These are phyloP conservation scores for Conops quadrifasciatus DNA, from an alignment of 2,888 invertebrate species.

Conservation along the genomic window DNA sequence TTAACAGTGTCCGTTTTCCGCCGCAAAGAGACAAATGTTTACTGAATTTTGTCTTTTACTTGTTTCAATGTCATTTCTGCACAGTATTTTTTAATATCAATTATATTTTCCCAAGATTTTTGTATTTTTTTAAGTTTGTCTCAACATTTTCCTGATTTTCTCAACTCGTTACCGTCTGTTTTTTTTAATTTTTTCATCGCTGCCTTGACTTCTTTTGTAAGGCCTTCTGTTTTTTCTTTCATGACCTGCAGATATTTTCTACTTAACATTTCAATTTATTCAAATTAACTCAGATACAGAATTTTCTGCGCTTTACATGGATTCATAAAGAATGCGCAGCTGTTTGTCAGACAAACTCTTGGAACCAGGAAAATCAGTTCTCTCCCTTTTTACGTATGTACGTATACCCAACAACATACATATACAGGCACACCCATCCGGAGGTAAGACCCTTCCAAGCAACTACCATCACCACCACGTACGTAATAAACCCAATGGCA, in stretches of 20 bases:
- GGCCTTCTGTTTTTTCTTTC: background rate
- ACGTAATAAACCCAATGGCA: too few species aligned
- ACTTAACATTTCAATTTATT: conserved; percentile 42
- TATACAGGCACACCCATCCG: too few species aligned
- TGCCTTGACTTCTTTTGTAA: background rate
- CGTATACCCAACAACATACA: background rate
- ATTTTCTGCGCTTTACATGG: background rate
- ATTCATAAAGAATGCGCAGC: background rate
- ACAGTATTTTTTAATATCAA: too few species aligned
- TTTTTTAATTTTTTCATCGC: background rate
- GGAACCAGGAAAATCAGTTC: background rate
- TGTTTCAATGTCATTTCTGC: too few species aligned
- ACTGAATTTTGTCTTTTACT: too few species aligned
- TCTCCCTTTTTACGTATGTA: background rate
- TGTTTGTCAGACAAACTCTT: background rate
- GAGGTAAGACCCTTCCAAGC: too few species aligned
- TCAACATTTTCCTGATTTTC: conserved; percentile 6
- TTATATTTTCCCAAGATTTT: too few species aligned
- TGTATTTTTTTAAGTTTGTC: too few species aligned
- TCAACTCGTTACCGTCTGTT: background rate
- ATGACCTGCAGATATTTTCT: conserved; percentile 29
- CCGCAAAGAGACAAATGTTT: too few species aligned
- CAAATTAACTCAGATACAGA: conserved; percentile 37
- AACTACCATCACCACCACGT: too few species aligned
- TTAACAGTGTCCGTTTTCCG: too few species aligned